Evolutionary conservation across 2,888 invertebrate species (phyloP).

Genomic region (Aleiodes testaceus): DNA sequence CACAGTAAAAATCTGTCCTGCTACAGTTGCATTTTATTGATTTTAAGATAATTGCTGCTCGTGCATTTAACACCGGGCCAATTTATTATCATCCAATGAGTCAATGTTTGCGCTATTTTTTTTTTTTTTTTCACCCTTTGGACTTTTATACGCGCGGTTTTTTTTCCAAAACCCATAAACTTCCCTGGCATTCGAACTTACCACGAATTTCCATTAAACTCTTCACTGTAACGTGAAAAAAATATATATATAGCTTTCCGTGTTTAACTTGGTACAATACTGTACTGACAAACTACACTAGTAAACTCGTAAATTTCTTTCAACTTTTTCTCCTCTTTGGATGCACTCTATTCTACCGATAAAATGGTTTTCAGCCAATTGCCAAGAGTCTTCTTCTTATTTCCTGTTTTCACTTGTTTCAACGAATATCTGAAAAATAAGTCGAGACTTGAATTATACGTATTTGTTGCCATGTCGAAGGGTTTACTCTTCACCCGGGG

Average conservation of each 20-base stretch:
- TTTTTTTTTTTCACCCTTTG: background rate
- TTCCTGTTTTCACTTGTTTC: conserved; percentile 15
- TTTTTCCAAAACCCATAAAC: conserved; percentile 30
- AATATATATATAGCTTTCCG: conserved; percentile 32
- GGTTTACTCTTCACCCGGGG: background rate
- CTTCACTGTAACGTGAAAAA: conserved; percentile 18
- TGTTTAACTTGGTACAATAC: conserved; percentile 26
- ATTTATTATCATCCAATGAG: no score
- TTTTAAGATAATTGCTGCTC: conserved; percentile 69
- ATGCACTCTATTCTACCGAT: conserved; percentile 3
- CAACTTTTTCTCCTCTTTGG: conserved; percentile 15
- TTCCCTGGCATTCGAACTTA: conserved; percentile 39
- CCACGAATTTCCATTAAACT: conserved; percentile 47
- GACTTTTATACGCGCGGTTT: conserved; percentile 7
- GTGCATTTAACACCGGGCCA: conserved; percentile 49
- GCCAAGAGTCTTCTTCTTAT: conserved; percentile 35
- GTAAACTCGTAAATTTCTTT: conserved; percentile 38
- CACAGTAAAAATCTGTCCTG: conserved; percentile 53
- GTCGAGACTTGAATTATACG: background rate
- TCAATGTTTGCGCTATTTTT: background rate
- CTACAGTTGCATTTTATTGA: conserved; percentile 65
- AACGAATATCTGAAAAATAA: conserved; percentile 9
- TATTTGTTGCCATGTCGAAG: background rate
- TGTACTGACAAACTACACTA: conserved; percentile 25
- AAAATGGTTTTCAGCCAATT: conserved; percentile 34